These are phyloP conservation scores for Hippocampus comes DNA, from an alignment of 2,113 vertebrate species.

Conservation along the genomic window DNA sequence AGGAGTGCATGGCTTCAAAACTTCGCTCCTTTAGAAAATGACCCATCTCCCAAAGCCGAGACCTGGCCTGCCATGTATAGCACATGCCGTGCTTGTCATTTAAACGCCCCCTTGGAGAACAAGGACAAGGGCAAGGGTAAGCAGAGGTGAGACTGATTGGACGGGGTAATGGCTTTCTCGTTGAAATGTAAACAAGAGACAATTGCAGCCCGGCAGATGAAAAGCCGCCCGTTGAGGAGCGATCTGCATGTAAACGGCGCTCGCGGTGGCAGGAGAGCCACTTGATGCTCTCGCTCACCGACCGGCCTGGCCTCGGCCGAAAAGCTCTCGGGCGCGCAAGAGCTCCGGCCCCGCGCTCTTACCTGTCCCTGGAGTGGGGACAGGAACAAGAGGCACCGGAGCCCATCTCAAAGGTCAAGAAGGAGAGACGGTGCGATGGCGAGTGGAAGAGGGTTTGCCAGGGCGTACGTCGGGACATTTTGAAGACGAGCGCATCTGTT, in stretches of 20 bases:
- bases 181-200: slow-evolving; percentile 36
- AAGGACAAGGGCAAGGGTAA: slow-evolving; percentile 58
- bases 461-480: slow-evolving; percentile 50
- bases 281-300: slow-evolving; percentile 46
- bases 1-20: too few species aligned
- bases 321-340: slow-evolving; percentile 77
- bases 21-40: too few species aligned
- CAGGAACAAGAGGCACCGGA: slow-evolving; percentile 56
- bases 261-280: slow-evolving; percentile 64
- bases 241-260: slow-evolving; percentile 90
- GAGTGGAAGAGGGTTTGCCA: slow-evolving; percentile 13
- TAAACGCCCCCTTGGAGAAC: background rate
- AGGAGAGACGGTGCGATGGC: slow-evolving; percentile 60
- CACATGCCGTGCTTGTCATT: too few species aligned
- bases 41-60: too few species aligned
- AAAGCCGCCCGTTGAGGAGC: slow-evolving; percentile 75
- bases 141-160: slow-evolving; percentile 11
- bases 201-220: slow-evolving; percentile 14
- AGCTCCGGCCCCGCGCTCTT: slow-evolving; percentile 51
- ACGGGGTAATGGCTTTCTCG: slow-evolving; percentile 21
- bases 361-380: slow-evolving; percentile 64
- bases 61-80: too few species aligned
- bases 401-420: slow-evolving; percentile 72
- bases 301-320: slow-evolving; percentile 20
- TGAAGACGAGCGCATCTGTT: slow-evolving; percentile 70